These are phyloP conservation scores for Drosophila sechellia DNA, from an alignment of 1,140 invertebrate species.

Conservation along the genomic window DNA sequence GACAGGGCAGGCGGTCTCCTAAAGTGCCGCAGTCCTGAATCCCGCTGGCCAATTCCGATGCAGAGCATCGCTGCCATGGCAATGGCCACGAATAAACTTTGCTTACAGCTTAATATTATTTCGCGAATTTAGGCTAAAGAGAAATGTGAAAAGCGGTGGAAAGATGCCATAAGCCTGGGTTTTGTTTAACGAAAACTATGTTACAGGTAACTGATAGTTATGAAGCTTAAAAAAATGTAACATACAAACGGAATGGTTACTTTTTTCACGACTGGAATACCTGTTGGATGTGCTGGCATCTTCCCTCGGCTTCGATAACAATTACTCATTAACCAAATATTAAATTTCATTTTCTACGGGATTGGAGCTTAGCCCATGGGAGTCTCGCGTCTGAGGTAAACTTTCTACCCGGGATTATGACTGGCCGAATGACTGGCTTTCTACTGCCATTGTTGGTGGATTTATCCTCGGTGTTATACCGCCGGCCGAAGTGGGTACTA, in stretches of 20 bases:
- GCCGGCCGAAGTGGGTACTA: slow-evolving; percentile 47
- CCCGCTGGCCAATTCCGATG: background rate
- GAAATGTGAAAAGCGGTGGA: background rate
- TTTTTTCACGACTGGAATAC: background rate
- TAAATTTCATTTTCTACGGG: slow-evolving; percentile 24
- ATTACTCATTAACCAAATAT: slow-evolving; percentile 42
- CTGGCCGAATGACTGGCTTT: slow-evolving; percentile 41
- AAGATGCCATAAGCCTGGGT: background rate
- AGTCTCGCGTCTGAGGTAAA: slow-evolving; percentile 33
- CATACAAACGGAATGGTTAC: background rate
- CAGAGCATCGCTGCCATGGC: background rate
- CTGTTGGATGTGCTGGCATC: background rate
- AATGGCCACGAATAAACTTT: slow-evolving; percentile 17
- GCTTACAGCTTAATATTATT: slow-evolving; percentile 11
- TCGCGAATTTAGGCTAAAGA: background rate
- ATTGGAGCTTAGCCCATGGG: slow-evolving; percentile 14
- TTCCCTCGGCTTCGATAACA: too few relatives aligned
- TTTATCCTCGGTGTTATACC: slow-evolving; percentile 48
- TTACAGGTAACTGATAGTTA: background rate
- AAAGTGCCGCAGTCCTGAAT: background rate
- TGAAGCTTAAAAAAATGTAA: background rate
- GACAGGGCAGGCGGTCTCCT: slow-evolving; percentile 8
- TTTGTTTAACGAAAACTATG: slow-evolving; percentile 2
- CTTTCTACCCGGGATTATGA: slow-evolving; percentile 40
- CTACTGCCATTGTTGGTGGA: slow-evolving; percentile 42